phyloP scores from a whole-genome alignment of 2,888 invertebrate species.

The Trichopria drosophilae region DNA sequence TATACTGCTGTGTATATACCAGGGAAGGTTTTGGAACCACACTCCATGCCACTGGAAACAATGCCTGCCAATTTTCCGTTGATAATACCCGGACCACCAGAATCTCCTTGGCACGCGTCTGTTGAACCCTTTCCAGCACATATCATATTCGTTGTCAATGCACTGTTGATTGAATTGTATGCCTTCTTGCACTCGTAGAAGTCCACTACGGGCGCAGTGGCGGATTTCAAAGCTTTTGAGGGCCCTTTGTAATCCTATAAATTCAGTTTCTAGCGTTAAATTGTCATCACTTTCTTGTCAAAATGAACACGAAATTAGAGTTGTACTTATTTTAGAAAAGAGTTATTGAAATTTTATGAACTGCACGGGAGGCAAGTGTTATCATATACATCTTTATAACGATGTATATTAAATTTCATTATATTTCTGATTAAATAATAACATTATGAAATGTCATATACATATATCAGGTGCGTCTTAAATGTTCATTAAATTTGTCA shows the following conservation, averaged over 20 bases:
- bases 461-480: too few species aligned
- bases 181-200: conserved; percentile 14
- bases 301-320: too few species aligned
- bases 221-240: conserved; percentile 22
- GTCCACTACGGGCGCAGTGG: conserved; percentile 24
- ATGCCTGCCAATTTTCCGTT: conserved; percentile 31
- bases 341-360: too few species aligned
- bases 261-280: too few species aligned
- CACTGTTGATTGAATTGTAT: conserved; percentile 24
- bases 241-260: conserved; percentile 21
- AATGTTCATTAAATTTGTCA: too few species aligned
- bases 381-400: too few species aligned
- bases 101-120: conserved; percentile 36
- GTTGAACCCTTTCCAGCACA: conserved; percentile 25
- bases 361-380: too few species aligned
- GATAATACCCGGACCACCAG: conserved; percentile 33
- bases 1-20: conserved; percentile 30
- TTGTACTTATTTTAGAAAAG: too few species aligned
- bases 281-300: too few species aligned
- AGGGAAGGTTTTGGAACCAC: conserved; percentile 27
- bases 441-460: too few species aligned
- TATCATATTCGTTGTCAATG: conserved; percentile 28
- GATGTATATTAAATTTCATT: too few species aligned
- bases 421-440: too few species aligned
- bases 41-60: conserved; percentile 33